Base-by-base conservation (phyloP, 2,113 vertebrate genomes). In the Vombatus ursinus region DNA sequence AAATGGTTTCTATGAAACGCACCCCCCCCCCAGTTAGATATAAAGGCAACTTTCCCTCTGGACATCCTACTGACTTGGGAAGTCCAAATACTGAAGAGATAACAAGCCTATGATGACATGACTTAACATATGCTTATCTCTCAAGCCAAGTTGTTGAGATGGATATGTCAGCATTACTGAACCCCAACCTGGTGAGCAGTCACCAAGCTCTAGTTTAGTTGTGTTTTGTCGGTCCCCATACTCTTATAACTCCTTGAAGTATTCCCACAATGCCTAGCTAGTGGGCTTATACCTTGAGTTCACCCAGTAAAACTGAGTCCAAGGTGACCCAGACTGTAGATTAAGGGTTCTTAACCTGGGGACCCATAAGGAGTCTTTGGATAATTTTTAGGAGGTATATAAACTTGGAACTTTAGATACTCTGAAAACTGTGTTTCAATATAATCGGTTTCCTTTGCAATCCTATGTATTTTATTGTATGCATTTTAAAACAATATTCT, bases 1-100 rank as follows among this genome's bases (percentile, higher is more conserved):
- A 48, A 95, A 61, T 93, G 28, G 16, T n/a, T 77, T 54, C 57
- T 96, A 95, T 51, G 57, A 77, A 94, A 44, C 53, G 28, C 14
- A 7, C 50, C 90, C 89, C 28, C 91, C 89, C 90, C 92, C 52
- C 94, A 26, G 53, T 44, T 49, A 48, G 31, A 53, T 24, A 14
- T 53, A 14, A 53, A 53, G 52, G 23, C 5, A 93, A 94, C 52
- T 53, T 7, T 26, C 52, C 22, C 8, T 89, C 49, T 96, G n/a
- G 47, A 96, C n/a, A n/a, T n/a, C n/a, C n/a, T 37, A 14, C n/a
- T 28, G 6, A 47, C 91, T 52, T 28, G 2, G 49, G 14, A 9
- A 52, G 10, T 1, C 22, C 28, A 14, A 28, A 2, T 37, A 10
- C 10, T 14, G 77, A 28, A 8, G 8, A 5, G n/a, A 26, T 0